Percentiles rank a stretch among this genome's conserved stretches.
Evolutionary conservation across 2,888 invertebrate genomes (phyloP).

Genomic region (Fragum sueziense): DNA sequence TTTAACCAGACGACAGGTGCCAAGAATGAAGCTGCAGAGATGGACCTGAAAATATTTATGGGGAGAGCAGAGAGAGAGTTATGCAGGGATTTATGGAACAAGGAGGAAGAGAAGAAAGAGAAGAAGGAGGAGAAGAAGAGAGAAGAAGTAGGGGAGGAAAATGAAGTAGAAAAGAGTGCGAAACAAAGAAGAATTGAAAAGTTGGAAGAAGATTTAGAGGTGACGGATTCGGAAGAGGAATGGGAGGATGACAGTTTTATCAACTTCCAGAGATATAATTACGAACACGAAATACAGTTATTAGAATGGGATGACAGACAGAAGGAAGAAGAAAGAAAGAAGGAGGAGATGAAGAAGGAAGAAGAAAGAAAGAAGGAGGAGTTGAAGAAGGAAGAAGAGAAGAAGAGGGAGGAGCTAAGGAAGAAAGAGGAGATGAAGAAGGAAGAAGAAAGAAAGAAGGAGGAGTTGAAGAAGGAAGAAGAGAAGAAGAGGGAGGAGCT

Average conservation of each 20-base stretch:
- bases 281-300: neutral
- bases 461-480: neutral
- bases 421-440: neutral
- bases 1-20: neutral
- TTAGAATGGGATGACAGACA: neutral
- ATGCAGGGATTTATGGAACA: neutral
- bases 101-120: too few species aligned
- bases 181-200: neutral
- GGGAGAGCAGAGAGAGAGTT: conserved; percentile 7
- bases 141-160: neutral
- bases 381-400: neutral
- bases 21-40: conserved; percentile 9
- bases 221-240: neutral
- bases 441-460: too few species aligned
- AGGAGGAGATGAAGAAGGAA: neutral
- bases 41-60: neutral
- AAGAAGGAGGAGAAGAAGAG: neutral
- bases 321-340: neutral
- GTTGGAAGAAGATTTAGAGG: too few species aligned
- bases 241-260: neutral
- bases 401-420: too few species aligned
- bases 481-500: neutral
- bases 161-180: too few species aligned
- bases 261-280: neutral
- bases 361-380: neutral